Evolutionary conservation across 35 echinoderm and acorn worm genomes (phyloP).

Genomic region (Hemicentrotus pulcherrimus): DNA sequence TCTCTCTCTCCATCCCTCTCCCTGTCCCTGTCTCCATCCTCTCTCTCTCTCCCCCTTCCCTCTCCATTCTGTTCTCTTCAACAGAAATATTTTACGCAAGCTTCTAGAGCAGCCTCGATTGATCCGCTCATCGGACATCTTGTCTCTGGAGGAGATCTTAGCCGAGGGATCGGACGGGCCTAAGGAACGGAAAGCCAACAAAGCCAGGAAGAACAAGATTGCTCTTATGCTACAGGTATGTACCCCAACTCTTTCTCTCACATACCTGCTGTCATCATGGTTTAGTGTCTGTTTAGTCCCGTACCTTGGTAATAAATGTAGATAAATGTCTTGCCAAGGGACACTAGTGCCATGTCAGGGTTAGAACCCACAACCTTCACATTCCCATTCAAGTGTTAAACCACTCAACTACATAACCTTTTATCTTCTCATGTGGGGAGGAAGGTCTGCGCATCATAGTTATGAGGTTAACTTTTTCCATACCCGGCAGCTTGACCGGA

Average conservation of each 20-base stretch:
- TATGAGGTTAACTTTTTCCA: too few species aligned
- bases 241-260: neutral
- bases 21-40: neutral
- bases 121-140: slow-evolving; percentile 75
- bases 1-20: too few species aligned
- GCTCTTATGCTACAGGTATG: slow-evolving; percentile 73
- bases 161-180: slow-evolving; percentile 76
- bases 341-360: neutral
- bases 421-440: too few species aligned
- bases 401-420: too few species aligned
- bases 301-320: too few species aligned
- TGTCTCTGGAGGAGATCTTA: slow-evolving; percentile 94
- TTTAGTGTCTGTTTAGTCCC: too few species aligned
- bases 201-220: slow-evolving; percentile 80
- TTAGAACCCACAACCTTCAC: too few species aligned
- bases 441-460: too few species aligned
- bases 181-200: slow-evolving; percentile 60
- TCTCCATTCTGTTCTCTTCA: neutral
- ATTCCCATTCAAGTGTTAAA: too few species aligned
- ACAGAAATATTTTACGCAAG: slow-evolving; percentile 85
- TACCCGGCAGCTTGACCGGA: too few species aligned
- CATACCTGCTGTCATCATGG: too few species aligned
- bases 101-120: slow-evolving; percentile 85
- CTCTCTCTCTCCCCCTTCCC: neutral
- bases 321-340: too few species aligned